Conservation (phyloP, 1,140 invertebrate genomes). For the Cryptotermes secundus region DNA sequence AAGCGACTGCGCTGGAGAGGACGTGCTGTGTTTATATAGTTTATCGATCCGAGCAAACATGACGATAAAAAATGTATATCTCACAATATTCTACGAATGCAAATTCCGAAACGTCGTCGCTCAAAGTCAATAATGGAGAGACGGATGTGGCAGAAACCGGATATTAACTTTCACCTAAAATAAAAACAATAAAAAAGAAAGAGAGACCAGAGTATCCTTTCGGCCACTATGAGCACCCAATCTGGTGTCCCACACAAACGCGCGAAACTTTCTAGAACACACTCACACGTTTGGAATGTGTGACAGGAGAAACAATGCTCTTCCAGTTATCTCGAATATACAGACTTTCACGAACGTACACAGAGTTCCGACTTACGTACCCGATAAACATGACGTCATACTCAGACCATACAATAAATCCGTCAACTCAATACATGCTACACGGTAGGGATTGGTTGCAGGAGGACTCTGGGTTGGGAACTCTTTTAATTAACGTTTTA, state of each 20-base stretch:
- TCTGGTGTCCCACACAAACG: too few species aligned
- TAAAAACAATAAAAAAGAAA: background rate
- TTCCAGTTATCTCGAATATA: background rate
- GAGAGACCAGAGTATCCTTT: too few species aligned
- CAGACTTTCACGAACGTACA: background rate
- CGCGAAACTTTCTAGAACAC: background rate
- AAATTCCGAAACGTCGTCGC: background rate
- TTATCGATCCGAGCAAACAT: too few species aligned
- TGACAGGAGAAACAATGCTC: background rate
- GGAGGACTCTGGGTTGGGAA: background rate
- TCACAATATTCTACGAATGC: background rate
- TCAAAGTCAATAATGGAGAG: background rate
- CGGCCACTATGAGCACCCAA: background rate
- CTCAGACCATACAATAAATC: background rate
- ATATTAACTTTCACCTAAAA: slow-evolving; percentile 12
- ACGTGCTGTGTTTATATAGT: too few species aligned
- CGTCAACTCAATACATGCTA: background rate
- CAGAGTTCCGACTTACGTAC: background rate
- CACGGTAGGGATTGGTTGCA: background rate
- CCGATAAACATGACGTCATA: background rate
- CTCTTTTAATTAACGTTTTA: slow-evolving; percentile 15
- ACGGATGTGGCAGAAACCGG: background rate
- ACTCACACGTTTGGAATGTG: background rate
- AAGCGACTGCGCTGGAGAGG: too few species aligned
- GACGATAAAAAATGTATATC: background rate